Base-by-base conservation (phyloP, 1,140 invertebrate species). In the Listronotus oregonensis region DNA sequence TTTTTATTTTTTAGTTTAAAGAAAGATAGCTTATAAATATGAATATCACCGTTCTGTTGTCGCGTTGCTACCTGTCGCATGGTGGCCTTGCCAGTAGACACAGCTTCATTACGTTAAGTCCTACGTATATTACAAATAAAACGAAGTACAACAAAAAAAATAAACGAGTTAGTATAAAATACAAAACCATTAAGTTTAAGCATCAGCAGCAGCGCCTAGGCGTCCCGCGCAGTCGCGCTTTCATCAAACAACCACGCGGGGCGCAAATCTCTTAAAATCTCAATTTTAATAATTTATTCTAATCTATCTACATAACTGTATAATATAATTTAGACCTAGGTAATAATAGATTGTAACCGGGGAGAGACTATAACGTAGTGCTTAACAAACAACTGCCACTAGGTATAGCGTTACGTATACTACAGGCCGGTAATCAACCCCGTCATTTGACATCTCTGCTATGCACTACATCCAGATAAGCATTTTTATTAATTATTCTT, bases 251-350 rank as follows among this genome's bases (percentile, higher is more conserved):
- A 39, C 46, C 34, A 50, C 9, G 63, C 18, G 46, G 15, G 46
- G 44, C 42, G 57, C 34, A 39, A 59, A 42, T 44, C 32, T 60
- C 50, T 42, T 59, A 54, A 57, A 66, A 43, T 59, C 17, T 60
- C 43, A 59, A 58, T 59, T 66, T 66, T 44, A 52, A 66, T 59
- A 66, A 66, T 70, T 61, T 46, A 65, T 51, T 64, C 56, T 65
- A 66, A 42, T 65, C 69, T 74, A 74, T 66, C 71, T 73, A 74
- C 70, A 69, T 70, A 74, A 73, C 70, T 73, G 60, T 75, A 69
- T 75, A 67, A 69, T 75, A 69, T 75, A 67, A 69, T 66, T 74
- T 75, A 75, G 71, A 75, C 72, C 75, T 75, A 76, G 66, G 68
- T 68, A 73, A 73, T 67, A 76, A 76, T 67, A 75, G 58, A 75